These are phyloP conservation scores for Pavo muticus DNA, from an alignment of 2,113 vertebrate species.

Conservation along the genomic window DNA sequence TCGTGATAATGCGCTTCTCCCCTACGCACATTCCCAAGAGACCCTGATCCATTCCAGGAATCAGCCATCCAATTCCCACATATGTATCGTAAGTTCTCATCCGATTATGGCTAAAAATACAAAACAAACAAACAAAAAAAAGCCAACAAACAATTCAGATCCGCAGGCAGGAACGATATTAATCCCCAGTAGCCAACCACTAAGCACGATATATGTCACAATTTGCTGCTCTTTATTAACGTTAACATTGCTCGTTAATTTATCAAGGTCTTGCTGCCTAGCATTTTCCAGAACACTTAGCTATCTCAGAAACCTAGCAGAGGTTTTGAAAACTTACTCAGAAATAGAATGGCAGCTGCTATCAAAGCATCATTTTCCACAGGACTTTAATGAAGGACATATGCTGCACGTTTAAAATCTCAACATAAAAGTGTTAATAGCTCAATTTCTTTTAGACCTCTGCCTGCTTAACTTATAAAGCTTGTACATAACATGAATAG, in stretches of 20 bases:
- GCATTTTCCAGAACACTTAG: background rate
- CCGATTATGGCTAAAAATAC: slow-evolving; percentile 87
- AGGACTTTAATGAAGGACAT: background rate
- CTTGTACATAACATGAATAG: background rate
- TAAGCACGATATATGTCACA: background rate
- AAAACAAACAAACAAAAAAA: background rate
- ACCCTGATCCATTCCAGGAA: slow-evolving; percentile 96
- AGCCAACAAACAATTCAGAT: background rate
- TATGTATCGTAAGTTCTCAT: slow-evolving; percentile 97
- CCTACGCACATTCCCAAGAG: slow-evolving; percentile 97
- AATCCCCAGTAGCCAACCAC: background rate
- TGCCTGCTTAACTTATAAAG: background rate
- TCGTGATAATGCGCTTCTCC: slow-evolving; percentile 91
- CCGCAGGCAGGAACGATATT: background rate
- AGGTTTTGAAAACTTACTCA: background rate
- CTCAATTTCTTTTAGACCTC: background rate
- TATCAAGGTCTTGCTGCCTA: background rate
- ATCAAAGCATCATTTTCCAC: background rate
- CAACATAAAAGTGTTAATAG: background rate
- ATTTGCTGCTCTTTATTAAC: background rate
- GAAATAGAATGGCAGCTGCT: background rate
- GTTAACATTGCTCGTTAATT: background rate
- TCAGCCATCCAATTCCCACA: slow-evolving; percentile 97
- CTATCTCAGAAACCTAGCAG: background rate
- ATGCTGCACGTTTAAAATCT: background rate